Conservation (phyloP, 2,888 invertebrate species). For the Sialis fuliginosa region DNA sequence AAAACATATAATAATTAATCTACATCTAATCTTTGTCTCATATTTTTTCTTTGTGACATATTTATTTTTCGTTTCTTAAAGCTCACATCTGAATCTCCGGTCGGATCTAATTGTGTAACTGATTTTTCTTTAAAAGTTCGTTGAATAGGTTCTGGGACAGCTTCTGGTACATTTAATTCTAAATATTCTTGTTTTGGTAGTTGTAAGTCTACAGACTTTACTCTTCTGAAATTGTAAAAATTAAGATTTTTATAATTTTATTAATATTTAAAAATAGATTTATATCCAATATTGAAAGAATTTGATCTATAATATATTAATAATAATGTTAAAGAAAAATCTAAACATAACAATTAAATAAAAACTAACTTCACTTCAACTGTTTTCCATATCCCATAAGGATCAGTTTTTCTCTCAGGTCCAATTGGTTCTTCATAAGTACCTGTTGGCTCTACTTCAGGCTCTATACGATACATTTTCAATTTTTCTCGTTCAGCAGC, state of each 20-base stretch:
- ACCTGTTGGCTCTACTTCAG: slow-evolving; percentile 17
- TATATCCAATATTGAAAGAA: not conserved
- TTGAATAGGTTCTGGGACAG: slow-evolving; percentile 29
- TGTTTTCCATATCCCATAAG: slow-evolving; percentile 62
- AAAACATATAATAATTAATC: too few relatives aligned
- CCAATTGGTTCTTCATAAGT: slow-evolving; percentile 31
- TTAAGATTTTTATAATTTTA: not conserved
- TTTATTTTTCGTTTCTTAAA: slow-evolving; percentile 57
- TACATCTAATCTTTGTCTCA: slow-evolving; percentile 40
- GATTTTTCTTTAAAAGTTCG: slow-evolving; percentile 43
- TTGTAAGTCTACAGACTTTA: slow-evolving; percentile 45
- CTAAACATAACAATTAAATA: slow-evolving; percentile 7
- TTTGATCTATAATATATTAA: slow-evolving; percentile 2
- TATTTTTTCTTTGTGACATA: slow-evolving; percentile 34
- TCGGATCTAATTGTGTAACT: slow-evolving; percentile 32
- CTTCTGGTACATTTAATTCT: slow-evolving; percentile 23
- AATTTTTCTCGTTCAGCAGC: slow-evolving; percentile 28
- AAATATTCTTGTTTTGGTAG: slow-evolving; percentile 36
- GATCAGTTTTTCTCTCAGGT: slow-evolving; percentile 41
- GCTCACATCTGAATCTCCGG: slow-evolving; percentile 27
- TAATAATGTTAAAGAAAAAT: slow-evolving; percentile 8
- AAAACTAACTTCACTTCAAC: slow-evolving; percentile 38
- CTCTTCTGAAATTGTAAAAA: slow-evolving; percentile 23
- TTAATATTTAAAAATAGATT: not conserved
- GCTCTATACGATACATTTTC: slow-evolving; percentile 22